These are phyloP conservation scores for Scotopteryx bipunctaria DNA, from an alignment of 2,888 invertebrate species.

Conservation along the genomic window DNA sequence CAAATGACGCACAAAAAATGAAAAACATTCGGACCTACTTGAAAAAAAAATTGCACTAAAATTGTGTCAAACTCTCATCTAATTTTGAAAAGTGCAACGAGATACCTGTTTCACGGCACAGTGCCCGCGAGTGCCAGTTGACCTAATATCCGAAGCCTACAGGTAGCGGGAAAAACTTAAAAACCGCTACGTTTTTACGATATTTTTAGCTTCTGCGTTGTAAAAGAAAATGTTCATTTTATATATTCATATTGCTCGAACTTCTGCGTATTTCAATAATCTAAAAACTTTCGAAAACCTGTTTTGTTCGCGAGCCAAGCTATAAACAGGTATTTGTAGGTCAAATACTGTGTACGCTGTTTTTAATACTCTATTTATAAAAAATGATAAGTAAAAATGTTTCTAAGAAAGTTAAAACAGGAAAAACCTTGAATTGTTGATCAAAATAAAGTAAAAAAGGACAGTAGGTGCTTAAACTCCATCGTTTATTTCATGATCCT, in stretches of 20 bases:
- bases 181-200: slow-evolving; percentile 1
- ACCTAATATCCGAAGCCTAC: slow-evolving; percentile 19
- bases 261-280: no score
- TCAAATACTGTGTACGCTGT: no score
- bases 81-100: slow-evolving; percentile 9
- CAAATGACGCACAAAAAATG: no score
- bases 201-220: not conserved
- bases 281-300: not conserved
- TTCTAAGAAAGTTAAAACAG: no score
- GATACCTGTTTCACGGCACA: slow-evolving; percentile 14
- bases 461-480: no score
- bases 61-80: not conserved
- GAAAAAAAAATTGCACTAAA: not conserved
- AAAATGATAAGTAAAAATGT: no score
- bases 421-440: no score
- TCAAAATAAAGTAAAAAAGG: no score
- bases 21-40: no score
- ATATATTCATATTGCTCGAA: not conserved
- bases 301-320: not conserved
- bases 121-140: slow-evolving; percentile 18
- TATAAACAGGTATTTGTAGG: no score
- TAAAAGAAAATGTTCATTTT: not conserved
- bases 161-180: not conserved
- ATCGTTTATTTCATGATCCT: no score
- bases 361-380: no score